A percentile compares a stretch with the other conserved stretches of the same genome.
Conservation (phyloP, 2,113 vertebrate species). For the Proteles cristata region DNA sequence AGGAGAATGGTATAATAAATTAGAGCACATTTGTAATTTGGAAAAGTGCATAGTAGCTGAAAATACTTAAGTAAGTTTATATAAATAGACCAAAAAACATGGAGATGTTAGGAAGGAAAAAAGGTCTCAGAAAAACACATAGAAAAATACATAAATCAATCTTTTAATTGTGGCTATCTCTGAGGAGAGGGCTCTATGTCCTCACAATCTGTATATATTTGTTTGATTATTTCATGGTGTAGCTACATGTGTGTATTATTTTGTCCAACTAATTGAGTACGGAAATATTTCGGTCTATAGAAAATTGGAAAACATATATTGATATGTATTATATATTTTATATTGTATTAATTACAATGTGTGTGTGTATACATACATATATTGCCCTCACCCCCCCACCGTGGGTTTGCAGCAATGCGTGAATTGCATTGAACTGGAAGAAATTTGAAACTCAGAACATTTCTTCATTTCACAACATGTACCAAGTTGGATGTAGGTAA, state of each 20-base stretch:
- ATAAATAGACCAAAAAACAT: neutral
- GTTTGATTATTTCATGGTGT: neutral
- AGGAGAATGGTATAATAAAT: neutral
- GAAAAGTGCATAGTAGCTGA: neutral
- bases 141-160: conserved; percentile 13
- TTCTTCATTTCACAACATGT: conserved; percentile 1
- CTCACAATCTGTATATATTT: neutral
- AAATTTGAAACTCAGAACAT: conserved; percentile 14
- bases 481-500: conserved; percentile 26
- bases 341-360: neutral
- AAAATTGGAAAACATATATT: neutral
- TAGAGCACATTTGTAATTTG: neutral
- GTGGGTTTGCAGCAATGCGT: neutral
- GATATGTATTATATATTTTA: neutral
- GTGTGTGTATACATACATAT: neutral
- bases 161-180: neutral
- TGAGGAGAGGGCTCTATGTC: neutral
- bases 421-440: neutral
- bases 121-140: neutral
- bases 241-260: neutral
- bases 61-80: conserved; percentile 27
- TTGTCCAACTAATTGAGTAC: neutral
- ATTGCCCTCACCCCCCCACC: neutral
- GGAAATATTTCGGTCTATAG: conserved; percentile 1
- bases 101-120: neutral